Evolutionary conservation across 2,113 vertebrate genomes (phyloP), one percentile per base, ranked within the genome.

Genomic region (Amphilophus citrinellus): DNA sequence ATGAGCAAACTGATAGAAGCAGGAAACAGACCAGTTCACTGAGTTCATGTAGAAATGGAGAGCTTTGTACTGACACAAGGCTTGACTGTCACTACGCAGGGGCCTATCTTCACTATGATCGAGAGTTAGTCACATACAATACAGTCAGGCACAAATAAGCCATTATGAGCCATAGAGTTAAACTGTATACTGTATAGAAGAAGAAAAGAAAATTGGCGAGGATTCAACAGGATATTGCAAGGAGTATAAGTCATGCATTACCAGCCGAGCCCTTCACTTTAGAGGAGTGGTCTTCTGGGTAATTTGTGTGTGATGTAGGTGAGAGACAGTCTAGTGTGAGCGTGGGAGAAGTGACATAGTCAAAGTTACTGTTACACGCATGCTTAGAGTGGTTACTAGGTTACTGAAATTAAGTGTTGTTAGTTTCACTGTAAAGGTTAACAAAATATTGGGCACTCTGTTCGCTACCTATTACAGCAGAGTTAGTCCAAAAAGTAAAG

Each of bases 41-140:
- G 87, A 87, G 94, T 95, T 95, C 92, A 88, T 87, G 86, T 88
- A 94, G 92, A 94, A 91, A 90, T 7, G 83, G 78, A 89, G 83
- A 91, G 92, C 93, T 93, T 92, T 93, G 91, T 93, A 85, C 88
- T 61, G 86, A 94, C 81, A 94, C 90, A 93, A 92, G 89, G 80
- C 89, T 84, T 39, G 86, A 87, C 93, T 91, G 83, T 93, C 84
- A 79, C 80, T 76, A 79, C 73, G 53, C 71, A 47, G 53, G 77
- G 59, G 85, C 87, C 85, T 91, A 89, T 90, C 89, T 62, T 87
- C 82, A 44, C 84, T 81, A 32, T 53, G 11, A 92, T 93, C 93
- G 88, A 35, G 79, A 86, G 27, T 68, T 27, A 84, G 60, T 89
- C 80, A 56, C 47, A 56, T 35, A 73, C 47, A 73, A 73, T 56